These are phyloP conservation scores for Bombus soroeensis DNA, from an alignment of 1,140 invertebrate species.

Conservation along the genomic window DNA sequence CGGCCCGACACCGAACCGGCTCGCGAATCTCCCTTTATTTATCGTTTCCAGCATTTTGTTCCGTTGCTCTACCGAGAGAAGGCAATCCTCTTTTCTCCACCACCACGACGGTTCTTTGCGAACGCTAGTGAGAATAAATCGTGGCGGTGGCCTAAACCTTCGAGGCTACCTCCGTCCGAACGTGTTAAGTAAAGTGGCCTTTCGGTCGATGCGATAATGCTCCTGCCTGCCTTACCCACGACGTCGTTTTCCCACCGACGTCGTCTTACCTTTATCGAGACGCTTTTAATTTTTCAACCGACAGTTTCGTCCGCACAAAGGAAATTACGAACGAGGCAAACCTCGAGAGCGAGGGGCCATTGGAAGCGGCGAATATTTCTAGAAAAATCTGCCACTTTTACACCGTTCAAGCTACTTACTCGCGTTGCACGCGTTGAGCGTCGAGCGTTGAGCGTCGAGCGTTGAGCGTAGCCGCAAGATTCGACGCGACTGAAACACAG, in stretches of 20 bases:
- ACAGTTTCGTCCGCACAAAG: background rate
- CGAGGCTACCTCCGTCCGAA: background rate
- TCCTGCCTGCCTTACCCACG: too few relatives aligned
- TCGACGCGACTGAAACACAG: background rate
- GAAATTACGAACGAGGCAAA: too few relatives aligned
- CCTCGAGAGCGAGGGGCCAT: accelerated
- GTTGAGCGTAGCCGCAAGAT: background rate
- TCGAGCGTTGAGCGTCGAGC: too few relatives aligned
- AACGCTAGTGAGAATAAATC: slow-evolving; percentile 16
- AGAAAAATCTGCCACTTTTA: too few relatives aligned
- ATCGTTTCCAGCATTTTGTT: slow-evolving; percentile 24
- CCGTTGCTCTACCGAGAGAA: background rate
- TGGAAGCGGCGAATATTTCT: too few relatives aligned
- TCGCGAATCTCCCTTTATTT: slow-evolving; percentile 33
- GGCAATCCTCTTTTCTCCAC: slow-evolving; percentile 27
- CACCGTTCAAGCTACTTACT: too few relatives aligned
- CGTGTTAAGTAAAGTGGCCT: slow-evolving; percentile 8
- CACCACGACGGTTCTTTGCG: background rate
- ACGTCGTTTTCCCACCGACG: background rate
- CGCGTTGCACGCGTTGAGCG: too few relatives aligned
- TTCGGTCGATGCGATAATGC: slow-evolving; percentile 10
- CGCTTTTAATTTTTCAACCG: background rate
- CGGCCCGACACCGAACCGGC: background rate
- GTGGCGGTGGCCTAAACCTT: background rate
- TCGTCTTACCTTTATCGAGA: too few relatives aligned